Evolutionary conservation across 2,797 vertebrate species (phyloP).

Genomic region (Enteromius anoplus): DNA sequence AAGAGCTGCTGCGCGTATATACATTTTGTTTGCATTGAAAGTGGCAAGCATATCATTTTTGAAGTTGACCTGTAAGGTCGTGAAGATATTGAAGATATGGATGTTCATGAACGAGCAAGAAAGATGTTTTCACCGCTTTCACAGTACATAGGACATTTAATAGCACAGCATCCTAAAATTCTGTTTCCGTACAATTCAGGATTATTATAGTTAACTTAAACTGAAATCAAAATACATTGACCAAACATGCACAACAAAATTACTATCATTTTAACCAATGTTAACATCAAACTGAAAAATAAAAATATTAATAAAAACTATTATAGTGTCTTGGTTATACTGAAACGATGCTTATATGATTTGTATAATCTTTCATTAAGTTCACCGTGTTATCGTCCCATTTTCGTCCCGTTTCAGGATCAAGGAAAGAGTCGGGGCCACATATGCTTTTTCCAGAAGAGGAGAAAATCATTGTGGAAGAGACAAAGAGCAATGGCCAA

Average conservation of each 20-base stretch:
- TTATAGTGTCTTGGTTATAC: neutral
- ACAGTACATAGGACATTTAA: neutral
- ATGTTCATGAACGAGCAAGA: neutral
- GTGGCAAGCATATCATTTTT: neutral
- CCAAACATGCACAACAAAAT: neutral
- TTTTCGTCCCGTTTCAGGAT: conserved; percentile 78
- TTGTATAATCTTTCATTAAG: neutral
- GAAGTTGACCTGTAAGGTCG: neutral
- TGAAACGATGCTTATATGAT: neutral
- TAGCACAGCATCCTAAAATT: neutral
- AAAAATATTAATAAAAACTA: neutral
- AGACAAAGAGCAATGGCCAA: conserved; percentile 94
- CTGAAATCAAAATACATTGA: neutral
- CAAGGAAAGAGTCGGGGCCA: conserved; percentile 87
- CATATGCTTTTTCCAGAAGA: conserved; percentile 94
- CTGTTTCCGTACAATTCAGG: neutral
- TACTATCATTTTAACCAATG: neutral
- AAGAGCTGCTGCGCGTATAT: conserved; percentile 97
- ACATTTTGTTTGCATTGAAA: conserved; percentile 31
- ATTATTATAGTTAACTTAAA: conserved; percentile 1
- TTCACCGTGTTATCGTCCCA: neutral
- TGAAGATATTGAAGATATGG: neutral
- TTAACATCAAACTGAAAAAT: neutral
- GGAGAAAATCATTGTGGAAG: conserved; percentile 92
- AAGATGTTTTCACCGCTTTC: neutral